A percentile compares a stretch with the other conserved stretches of the same genome.
Evolutionary conservation across 1,140 invertebrate genomes (phyloP).

Genomic region (Saccostrea cuccullata): DNA sequence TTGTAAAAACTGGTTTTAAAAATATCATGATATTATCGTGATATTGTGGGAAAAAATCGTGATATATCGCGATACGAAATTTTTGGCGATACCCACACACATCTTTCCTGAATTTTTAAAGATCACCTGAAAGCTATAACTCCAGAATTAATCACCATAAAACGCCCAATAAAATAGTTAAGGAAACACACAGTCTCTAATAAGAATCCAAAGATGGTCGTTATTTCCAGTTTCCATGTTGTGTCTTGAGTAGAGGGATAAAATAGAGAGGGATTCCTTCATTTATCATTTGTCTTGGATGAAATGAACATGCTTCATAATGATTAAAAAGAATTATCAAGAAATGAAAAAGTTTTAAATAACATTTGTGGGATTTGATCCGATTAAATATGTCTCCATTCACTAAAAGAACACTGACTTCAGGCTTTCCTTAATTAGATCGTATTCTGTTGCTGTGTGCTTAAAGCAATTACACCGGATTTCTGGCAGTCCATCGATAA

Average conservation of each 20-base stretch:
- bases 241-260: background rate
- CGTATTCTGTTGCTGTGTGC: background rate
- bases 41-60: no score
- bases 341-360: background rate
- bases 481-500: background rate
- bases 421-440: background rate
- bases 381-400: background rate
- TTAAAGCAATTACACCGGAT: background rate
- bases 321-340: background rate
- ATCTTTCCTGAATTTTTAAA: slow-evolving; percentile 14
- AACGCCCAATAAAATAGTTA: slow-evolving; percentile 3
- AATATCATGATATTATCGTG: no score
- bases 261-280: background rate
- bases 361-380: background rate
- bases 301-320: background rate
- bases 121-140: background rate
- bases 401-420: slow-evolving; percentile 12
- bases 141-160: slow-evolving; percentile 6
- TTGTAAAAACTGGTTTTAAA: no score
- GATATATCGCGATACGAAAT: no score
- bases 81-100: no score
- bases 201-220: background rate
- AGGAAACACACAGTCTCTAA: background rate
- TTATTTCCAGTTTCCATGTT: background rate
- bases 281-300: background rate